Conservation (phyloP, 2,113 vertebrate genomes). For the Melierax canorus region DNA sequence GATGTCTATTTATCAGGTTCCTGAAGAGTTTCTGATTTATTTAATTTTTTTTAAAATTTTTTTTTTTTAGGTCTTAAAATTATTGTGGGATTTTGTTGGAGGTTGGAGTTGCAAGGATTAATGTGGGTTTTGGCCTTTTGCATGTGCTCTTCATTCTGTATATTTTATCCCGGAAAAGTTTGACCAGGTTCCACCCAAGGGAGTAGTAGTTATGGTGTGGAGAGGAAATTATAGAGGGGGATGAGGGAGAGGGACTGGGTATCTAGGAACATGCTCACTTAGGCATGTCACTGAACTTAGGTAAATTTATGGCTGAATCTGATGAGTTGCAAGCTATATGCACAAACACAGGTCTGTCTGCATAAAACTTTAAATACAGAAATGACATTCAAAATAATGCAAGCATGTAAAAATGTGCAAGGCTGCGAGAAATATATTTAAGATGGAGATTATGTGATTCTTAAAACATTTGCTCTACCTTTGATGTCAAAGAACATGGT, state of each 20-base stretch:
- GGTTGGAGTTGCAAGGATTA: background rate
- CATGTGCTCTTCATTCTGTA: background rate
- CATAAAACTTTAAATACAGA: background rate
- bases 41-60: no score
- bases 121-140: background rate
- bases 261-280: background rate
- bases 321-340: background rate
- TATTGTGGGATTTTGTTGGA: background rate
- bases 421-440: background rate
- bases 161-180: background rate
- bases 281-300: background rate
- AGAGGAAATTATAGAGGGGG: background rate
- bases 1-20: background rate
- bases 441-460: background rate
- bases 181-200: background rate
- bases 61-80: background rate
- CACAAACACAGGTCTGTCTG: background rate
- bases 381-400: background rate
- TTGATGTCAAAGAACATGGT: background rate
- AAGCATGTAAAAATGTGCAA: background rate
- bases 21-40: background rate
- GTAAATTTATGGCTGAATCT: background rate
- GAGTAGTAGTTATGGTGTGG: background rate
- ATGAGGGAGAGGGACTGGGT: background rate
- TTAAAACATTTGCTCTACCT: background rate